Conservation (phyloP, 2,888 invertebrate genomes). For the Caenorhabditis auriculariae region DNA sequence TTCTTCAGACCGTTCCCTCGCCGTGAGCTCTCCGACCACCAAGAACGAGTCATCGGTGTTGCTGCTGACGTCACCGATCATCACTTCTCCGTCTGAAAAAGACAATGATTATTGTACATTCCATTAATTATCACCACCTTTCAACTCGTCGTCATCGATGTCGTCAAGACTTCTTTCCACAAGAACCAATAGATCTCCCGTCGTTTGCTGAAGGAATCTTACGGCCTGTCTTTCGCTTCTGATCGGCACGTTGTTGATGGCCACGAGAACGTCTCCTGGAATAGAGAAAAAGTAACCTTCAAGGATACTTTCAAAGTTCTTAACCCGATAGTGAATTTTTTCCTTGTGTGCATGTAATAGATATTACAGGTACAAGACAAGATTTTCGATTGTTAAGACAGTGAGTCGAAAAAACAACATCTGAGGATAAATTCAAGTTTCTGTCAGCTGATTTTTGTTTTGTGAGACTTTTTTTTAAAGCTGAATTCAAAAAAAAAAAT, state of each 20-base stretch:
- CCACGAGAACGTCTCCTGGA: constrained; percentile 52
- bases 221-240: constrained; percentile 55
- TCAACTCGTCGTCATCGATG: constrained; percentile 41
- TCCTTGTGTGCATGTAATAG: no score
- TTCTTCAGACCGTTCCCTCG: no score
- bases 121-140: constrained; percentile 13
- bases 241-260: constrained; percentile 58
- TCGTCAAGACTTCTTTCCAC: constrained; percentile 54
- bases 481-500: no score
- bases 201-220: constrained; percentile 50
- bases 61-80: constrained; percentile 13
- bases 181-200: constrained; percentile 54
- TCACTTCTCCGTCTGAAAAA: background rate
- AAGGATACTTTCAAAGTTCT: background rate
- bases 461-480: constrained; percentile 2
- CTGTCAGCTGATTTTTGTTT: background rate
- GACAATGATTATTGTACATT: constrained; percentile 4
- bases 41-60: constrained; percentile 26
- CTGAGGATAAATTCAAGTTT: background rate
- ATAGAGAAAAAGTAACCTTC: constrained; percentile 5
- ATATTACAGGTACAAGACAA: no score
- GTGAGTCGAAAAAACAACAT: background rate
- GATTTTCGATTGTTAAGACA: background rate
- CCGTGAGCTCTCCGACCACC: constrained; percentile 8
- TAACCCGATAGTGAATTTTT: no score